Conservation (phyloP, 2,113 vertebrate genomes). For the Piprites chloris region DNA sequence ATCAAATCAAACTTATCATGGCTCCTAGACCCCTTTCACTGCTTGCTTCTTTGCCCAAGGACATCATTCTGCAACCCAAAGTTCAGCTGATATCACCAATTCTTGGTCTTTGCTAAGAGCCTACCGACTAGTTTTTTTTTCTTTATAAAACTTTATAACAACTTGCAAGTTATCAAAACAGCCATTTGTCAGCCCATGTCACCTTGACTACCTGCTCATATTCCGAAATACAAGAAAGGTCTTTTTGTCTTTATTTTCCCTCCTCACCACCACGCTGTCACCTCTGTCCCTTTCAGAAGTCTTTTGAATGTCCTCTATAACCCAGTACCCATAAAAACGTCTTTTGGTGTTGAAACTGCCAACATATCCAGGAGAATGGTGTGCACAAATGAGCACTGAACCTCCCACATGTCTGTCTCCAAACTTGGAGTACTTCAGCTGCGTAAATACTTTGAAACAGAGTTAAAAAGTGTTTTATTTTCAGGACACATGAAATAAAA, state of each 20-base stretch:
- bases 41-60: neutral
- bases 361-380: neutral
- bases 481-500: neutral
- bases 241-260: neutral
- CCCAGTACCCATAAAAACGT: neutral
- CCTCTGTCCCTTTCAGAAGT: neutral
- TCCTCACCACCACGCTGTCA: neutral
- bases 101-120: neutral
- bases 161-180: neutral
- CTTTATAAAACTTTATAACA: neutral
- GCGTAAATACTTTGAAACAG: neutral
- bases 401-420: neutral
- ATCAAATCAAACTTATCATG: neutral
- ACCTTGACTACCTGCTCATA: neutral
- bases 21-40: neutral
- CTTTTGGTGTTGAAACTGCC: neutral
- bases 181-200: neutral
- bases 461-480: neutral
- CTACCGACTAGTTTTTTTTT: neutral
- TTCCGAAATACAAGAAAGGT: neutral
- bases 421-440: neutral
- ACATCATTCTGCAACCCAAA: neutral
- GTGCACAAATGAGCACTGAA: neutral
- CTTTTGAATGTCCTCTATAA: neutral
- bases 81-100: neutral